A percentile compares a stretch with the other conserved stretches of the same genome.
Evolutionary conservation across 2,113 vertebrate genomes (phyloP).

Genomic region (Notothenia coriiceps): DNA sequence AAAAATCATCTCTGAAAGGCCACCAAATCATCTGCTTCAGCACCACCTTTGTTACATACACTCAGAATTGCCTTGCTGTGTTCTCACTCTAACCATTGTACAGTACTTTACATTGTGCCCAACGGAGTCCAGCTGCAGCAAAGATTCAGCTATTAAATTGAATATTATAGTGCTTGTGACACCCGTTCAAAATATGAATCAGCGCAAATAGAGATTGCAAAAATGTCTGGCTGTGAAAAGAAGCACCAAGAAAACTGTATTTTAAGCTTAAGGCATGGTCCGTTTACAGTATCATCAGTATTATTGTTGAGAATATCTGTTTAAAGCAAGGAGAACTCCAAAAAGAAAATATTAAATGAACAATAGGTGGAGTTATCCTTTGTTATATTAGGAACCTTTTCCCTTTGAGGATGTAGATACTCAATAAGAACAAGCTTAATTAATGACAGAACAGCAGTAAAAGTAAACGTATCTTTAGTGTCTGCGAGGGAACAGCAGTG

Average conservation of each 20-base stretch:
- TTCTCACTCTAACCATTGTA: conserved; percentile 53
- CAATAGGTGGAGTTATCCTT: background rate
- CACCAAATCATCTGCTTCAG: conserved; percentile 57
- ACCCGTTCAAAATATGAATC: conserved; percentile 53
- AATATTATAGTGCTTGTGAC: conserved; percentile 56
- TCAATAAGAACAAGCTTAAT: conserved; percentile 13
- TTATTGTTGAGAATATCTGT: conserved; percentile 24
- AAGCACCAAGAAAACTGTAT: conserved; percentile 53
- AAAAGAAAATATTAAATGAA: background rate
- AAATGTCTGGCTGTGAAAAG: conserved; percentile 56
- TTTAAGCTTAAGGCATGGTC: conserved; percentile 73
- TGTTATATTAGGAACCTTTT: background rate
- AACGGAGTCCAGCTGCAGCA: conserved; percentile 71
- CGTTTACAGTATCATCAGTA: conserved; percentile 51
- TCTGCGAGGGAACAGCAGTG: conserved; percentile 18
- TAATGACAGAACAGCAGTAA: background rate
- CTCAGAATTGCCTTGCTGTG: conserved; percentile 45
- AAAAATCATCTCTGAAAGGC: conserved; percentile 73
- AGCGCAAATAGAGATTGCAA: conserved; percentile 53
- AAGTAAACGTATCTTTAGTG: background rate
- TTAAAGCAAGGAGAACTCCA: conserved; percentile 25
- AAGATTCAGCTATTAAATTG: conserved; percentile 31
- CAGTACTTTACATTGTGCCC: conserved; percentile 72
- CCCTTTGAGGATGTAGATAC: conserved; percentile 29
- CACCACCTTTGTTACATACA: conserved; percentile 38